Conservation (phyloP, 2,113 vertebrate species). For the Amazona guildingii region DNA sequence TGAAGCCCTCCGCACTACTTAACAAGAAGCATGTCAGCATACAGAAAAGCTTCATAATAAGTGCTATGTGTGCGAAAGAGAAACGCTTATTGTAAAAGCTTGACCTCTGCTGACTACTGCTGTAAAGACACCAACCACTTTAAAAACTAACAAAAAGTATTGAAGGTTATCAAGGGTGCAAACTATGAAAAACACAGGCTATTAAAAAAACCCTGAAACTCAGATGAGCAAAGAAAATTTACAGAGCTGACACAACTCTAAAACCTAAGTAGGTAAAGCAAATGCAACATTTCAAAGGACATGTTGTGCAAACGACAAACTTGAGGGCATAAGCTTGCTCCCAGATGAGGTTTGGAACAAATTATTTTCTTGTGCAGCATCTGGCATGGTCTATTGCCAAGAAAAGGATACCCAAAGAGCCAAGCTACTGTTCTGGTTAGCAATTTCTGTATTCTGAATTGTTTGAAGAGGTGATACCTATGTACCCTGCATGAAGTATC, state of each 20-base stretch:
- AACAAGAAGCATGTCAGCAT: not conserved
- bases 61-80: not conserved
- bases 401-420: not conserved
- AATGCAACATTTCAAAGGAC: not conserved
- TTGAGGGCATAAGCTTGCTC: not conserved
- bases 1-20: not conserved
- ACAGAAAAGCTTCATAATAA: not conserved
- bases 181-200: not conserved
- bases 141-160: not conserved
- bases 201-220: not conserved
- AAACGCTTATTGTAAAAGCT: not conserved
- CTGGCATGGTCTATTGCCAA: not conserved
- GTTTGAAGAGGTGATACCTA: not conserved
- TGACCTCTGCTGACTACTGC: not conserved
- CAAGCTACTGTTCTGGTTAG: not conserved
- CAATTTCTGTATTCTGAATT: not conserved
- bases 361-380: slow-evolving; percentile 1
- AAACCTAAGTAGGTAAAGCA: not conserved
- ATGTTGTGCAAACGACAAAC: not conserved
- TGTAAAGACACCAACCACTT: not conserved
- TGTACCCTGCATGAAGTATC: not conserved
- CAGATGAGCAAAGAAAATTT: slow-evolving; percentile 7
- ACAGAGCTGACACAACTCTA: not conserved
- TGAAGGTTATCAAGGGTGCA: not conserved
- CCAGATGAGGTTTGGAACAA: slow-evolving; percentile 4